Conservation (phyloP, 2,113 vertebrate species). For the Pelecanoides urinatrix region DNA sequence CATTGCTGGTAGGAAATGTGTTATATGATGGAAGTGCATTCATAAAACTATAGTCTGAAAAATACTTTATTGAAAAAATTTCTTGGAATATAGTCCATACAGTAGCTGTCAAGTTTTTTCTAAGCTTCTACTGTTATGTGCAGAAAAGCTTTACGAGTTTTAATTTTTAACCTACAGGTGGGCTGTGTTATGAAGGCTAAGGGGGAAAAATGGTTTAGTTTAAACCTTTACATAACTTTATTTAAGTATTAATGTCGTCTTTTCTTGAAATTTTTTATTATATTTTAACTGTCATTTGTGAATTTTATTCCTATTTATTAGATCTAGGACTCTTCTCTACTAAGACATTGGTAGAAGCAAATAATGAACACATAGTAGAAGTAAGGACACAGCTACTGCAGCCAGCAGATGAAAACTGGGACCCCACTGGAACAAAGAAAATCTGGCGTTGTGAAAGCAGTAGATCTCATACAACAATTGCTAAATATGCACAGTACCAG, state of each 20-base stretch:
- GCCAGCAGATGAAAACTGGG: conserved; percentile 98
- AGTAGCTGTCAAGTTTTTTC: not conserved
- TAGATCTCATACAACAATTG: conserved; percentile 94
- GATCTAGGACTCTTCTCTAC: conserved; percentile 98
- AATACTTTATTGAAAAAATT: not conserved
- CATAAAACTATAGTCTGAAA: not conserved
- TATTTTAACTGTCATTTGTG: not conserved
- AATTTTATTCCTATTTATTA: conserved; percentile 51
- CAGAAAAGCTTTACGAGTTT: not conserved
- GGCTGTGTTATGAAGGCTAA: not conserved
- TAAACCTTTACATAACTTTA: not conserved
- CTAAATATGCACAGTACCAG: conserved; percentile 98
- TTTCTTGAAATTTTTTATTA: not conserved
- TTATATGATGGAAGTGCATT: not conserved
- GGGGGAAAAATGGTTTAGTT: not conserved
- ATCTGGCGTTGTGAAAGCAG: conserved; percentile 98
- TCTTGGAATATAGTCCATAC: not conserved
- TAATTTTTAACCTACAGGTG: not conserved
- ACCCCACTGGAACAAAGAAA: conserved; percentile 90
- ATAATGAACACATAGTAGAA: conserved; percentile 96
- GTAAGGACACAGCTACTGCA: conserved; percentile 94
- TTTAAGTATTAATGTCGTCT: not conserved
- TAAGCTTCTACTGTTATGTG: not conserved
- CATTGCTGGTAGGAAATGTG: not conserved
- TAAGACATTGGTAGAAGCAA: conserved; percentile 97